phyloP scores from a whole-genome alignment of 2,888 invertebrate genomes.

The Hyposoter didymator region DNA sequence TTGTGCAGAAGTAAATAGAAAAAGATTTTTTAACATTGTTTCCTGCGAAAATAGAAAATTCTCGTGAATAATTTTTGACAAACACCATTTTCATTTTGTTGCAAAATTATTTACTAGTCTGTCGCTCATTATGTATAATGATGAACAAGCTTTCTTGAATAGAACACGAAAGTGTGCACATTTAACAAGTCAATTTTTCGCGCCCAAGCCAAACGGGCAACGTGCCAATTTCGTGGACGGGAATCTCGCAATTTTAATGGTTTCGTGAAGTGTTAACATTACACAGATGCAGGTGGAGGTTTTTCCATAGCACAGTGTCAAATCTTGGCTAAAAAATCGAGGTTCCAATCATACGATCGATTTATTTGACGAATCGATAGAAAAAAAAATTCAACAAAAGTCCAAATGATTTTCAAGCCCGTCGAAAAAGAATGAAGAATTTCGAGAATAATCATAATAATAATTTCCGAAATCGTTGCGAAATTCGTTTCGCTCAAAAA shows the following conservation, averaged over 20 bases:
- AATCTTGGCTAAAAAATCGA: background rate
- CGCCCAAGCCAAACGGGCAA: background rate
- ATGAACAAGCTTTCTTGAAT: background rate
- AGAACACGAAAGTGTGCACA: background rate
- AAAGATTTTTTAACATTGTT: too few species aligned
- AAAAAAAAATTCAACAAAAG: background rate
- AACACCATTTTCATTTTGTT: background rate
- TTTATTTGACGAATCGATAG: background rate
- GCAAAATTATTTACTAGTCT: too few species aligned
- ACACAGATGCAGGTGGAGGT: background rate
- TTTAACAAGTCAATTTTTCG: conserved; percentile 13
- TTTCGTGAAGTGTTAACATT: conserved; percentile 8
- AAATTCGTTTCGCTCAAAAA: background rate
- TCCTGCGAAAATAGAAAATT: background rate
- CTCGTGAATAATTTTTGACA: background rate
- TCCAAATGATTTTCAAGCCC: background rate
- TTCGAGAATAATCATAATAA: background rate
- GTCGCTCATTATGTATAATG: background rate
- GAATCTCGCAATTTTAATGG: background rate
- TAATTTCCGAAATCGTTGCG: background rate
- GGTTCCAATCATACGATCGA: background rate
- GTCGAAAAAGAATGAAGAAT: background rate
- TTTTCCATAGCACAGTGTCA: background rate
- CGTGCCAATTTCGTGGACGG: conserved; percentile 1
- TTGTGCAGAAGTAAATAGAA: too few species aligned